phyloP scores from a whole-genome alignment of 2,888 invertebrate genomes.

The Ceraclea dissimilis region DNA sequence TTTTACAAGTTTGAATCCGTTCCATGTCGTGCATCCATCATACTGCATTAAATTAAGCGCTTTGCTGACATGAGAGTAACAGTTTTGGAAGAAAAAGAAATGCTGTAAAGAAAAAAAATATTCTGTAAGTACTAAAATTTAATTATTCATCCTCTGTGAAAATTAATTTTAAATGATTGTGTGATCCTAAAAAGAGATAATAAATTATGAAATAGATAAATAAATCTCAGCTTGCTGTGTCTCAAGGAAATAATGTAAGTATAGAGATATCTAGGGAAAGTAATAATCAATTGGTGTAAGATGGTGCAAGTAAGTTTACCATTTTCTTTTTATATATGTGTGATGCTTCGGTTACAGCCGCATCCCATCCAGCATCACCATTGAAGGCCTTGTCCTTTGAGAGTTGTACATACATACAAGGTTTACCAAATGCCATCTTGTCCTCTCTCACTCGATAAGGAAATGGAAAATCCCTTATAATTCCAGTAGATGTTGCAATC shows the following conservation, averaged over 20 bases:
- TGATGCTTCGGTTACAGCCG: conserved; percentile 12
- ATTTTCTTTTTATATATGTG: conserved; percentile 15
- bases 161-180: no score
- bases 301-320: no score
- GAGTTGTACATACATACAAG: conserved; percentile 9
- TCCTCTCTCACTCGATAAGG: conserved; percentile 11
- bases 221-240: no score
- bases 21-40: conserved; percentile 11
- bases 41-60: conserved; percentile 15
- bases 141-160: no score
- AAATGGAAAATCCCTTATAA: conserved; percentile 11
- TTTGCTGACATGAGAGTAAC: conserved; percentile 12
- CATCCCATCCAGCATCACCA: conserved; percentile 14
- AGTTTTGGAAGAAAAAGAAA: conserved; percentile 8
- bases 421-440: conserved; percentile 11
- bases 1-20: conserved; percentile 5
- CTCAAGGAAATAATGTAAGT: no score
- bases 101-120: conserved; percentile 6
- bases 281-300: no score
- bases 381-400: conserved; percentile 11
- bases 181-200: background rate
- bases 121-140: no score
- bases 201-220: background rate
- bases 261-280: no score
- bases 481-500: conserved; percentile 11